Evolutionary conservation across 2,888 invertebrate genomes (phyloP).

Genomic region (Margaritifera margaritifera): DNA sequence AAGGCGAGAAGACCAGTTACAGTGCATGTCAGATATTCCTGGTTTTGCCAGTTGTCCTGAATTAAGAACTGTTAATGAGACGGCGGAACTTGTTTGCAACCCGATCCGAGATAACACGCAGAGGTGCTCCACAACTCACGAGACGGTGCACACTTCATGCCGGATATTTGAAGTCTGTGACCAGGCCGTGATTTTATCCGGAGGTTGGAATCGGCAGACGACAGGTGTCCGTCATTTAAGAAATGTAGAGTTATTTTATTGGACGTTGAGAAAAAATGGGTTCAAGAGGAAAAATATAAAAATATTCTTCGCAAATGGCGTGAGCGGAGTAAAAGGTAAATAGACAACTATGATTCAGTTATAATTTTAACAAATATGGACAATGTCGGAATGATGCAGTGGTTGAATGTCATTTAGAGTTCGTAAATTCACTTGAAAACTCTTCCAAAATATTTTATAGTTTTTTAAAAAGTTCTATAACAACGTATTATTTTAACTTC

Average conservation of each 20-base stretch:
- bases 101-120: conserved; percentile 74
- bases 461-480: too few relatives aligned
- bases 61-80: conserved; percentile 72
- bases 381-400: too few relatives aligned
- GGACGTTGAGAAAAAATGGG: conserved; percentile 73
- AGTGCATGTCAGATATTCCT: conserved; percentile 57
- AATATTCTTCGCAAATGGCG: conserved; percentile 75
- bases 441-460: too few relatives aligned
- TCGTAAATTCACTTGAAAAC: too few relatives aligned
- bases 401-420: too few relatives aligned
- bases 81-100: conserved; percentile 72
- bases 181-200: conserved; percentile 75
- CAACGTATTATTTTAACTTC: too few relatives aligned
- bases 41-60: conserved; percentile 72
- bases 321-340: conserved; percentile 63
- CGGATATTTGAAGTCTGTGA: conserved; percentile 75
- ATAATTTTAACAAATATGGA: too few relatives aligned
- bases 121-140: conserved; percentile 72
- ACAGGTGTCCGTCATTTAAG: conserved; percentile 67
- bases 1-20: conserved; percentile 60
- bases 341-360: too few relatives aligned
- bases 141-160: conserved; percentile 71
- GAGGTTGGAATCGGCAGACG: conserved; percentile 75
- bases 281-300: conserved; percentile 74
- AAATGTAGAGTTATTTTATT: conserved; percentile 71